Evolutionary conservation across 2,888 invertebrate species (phyloP).

Genomic region (Frankliniella fusca): DNA sequence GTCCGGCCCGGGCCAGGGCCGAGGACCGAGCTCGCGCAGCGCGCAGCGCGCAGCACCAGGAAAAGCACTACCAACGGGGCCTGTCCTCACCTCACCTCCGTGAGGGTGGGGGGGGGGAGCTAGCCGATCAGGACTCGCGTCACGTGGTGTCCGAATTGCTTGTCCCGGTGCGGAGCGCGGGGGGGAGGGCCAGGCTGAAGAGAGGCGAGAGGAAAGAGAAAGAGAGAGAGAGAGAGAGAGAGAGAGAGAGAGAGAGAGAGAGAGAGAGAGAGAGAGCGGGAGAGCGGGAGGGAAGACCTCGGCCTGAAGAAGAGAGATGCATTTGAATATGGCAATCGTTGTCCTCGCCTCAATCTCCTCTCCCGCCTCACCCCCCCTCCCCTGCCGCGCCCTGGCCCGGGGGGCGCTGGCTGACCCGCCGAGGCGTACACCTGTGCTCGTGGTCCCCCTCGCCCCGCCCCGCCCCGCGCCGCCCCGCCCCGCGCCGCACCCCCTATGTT

Average conservation of each 20-base stretch:
- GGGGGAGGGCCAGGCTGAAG: background rate
- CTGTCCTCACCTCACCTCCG: too few species aligned
- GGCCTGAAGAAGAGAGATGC: constrained; percentile 7
- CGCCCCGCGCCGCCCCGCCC: background rate
- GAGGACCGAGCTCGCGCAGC: background rate
- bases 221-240: too few species aligned
- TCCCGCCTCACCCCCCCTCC: background rate
- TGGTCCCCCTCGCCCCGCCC: background rate
- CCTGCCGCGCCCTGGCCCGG: background rate
- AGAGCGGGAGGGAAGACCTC: too few species aligned
- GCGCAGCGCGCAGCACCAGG: too few species aligned
- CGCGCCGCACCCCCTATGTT: background rate
- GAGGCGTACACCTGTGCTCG: background rate
- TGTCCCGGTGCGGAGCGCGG: background rate
- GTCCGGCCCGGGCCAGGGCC: too few species aligned
- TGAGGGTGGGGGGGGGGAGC: background rate
- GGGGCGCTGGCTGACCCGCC: background rate
- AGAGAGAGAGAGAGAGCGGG: too few species aligned
- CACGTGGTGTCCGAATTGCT: constrained; percentile 21
- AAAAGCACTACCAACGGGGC: too few species aligned
- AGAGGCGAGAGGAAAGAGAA: too few species aligned
- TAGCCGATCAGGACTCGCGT: background rate
- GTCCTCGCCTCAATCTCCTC: background rate
- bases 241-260: too few species aligned
- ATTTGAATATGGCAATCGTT: constrained; percentile 20